Conservation (phyloP, 2,797 vertebrate genomes). For the Tolypeutes matacus region DNA sequence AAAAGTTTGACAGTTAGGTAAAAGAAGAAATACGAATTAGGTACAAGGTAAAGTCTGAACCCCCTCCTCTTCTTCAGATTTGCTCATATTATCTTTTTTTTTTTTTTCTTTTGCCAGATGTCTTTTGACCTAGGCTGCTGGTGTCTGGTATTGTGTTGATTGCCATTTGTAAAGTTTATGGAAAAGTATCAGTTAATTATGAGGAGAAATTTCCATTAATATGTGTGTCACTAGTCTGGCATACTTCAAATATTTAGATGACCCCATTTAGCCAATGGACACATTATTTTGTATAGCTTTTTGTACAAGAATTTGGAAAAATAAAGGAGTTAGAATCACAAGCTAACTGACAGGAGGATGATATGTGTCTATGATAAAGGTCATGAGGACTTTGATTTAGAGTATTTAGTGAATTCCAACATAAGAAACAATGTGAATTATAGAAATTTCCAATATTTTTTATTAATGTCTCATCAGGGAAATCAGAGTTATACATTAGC, state of each 20-base stretch:
- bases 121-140: not conserved
- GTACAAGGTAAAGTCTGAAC: not conserved
- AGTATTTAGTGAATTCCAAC: not conserved
- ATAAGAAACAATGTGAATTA: not conserved
- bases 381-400: not conserved
- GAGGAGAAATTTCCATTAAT: not conserved
- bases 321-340: not conserved
- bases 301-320: not conserved
- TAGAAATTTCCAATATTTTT: not conserved
- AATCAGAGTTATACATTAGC: not conserved
- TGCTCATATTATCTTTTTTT: not conserved
- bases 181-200: not conserved
- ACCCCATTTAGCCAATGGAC: not conserved
- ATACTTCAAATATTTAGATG: not conserved
- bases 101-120: not conserved
- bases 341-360: not conserved
- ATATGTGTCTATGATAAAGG: not conserved
- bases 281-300: not conserved
- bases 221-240: not conserved
- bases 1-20: conserved; percentile 15
- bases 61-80: not conserved
- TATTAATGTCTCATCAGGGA: not conserved
- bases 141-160: not conserved
- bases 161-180: not conserved
- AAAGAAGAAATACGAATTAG: not conserved